Evolutionary conservation across 2,113 vertebrate genomes (phyloP), one percentile per base, ranked within the genome.

Genomic region (Paramisgurnus dabryanus): DNA sequence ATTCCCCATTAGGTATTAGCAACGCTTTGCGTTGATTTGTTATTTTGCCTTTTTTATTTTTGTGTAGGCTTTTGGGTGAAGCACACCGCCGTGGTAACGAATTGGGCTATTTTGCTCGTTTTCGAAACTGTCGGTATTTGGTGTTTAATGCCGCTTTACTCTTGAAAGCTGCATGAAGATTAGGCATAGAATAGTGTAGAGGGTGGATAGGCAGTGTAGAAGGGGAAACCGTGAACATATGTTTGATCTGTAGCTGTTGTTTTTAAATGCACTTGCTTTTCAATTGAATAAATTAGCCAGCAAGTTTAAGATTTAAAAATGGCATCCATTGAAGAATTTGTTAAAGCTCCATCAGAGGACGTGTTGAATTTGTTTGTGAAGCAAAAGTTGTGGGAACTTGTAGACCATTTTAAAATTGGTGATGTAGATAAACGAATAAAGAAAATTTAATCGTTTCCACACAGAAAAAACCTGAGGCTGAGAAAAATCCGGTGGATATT

Each of bases 1-100:
- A 22, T 41, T 66, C 13, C 40, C 65, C 65, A 4, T 40, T 65
- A 65, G 40, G 17, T 6, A 66, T 66, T 4, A 67, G 65, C 65
- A 43, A 11, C 8, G 8, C 65, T 67, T 43, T 11, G 40, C 8
- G 4, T 18, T n/a, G 65, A 10, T 18, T 67, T 66, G 17, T 45
- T 45, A 18, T 45, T 43, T 67, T n/a, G 40, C 13, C 7, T 66
- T 66, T 66, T 43, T 41, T 43, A 3, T 43, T 66, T 66, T n/a
- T 66, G 64, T 66, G 40, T 40, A 67, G 65, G 40, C 65, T 45
- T 67, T 18, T 67, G 17, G 40, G 65, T 18, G 65, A 45, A 45
- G 65, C 17, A 67, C 40, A 45, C 65, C 4, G 17, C 17, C 8
- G 15, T 45, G 64, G 40, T n/a, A 10, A 0, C 0, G 8, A 17